Base-by-base conservation (phyloP, 2,888 invertebrate species). In the Andrena chrysosceles region DNA sequence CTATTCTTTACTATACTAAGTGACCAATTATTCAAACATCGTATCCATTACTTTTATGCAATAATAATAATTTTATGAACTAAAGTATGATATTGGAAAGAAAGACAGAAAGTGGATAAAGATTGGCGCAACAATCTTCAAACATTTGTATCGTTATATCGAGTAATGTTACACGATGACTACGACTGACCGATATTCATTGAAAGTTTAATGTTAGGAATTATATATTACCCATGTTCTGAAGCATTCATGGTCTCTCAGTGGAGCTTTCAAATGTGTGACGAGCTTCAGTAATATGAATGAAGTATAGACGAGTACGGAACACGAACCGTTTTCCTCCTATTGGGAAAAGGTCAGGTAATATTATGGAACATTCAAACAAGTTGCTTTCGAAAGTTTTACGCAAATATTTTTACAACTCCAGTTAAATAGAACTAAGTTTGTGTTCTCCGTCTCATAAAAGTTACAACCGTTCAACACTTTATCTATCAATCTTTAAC, bases 181-280 rank as follows among this genome's bases (percentile, higher is more conserved):
- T 26, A 26, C n/a, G 23, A 33, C 10, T 20, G 23, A 56, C 29
- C 2, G 16, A 26, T 70, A 26, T 26, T 62, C 70, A 31, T 56
- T 29, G 33, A 74, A 49, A 8, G 49, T 54, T 26, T 52, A 59
- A 66, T 69, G 13, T 64, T 76, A 52, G 31, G 52, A 63, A 76
- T 67, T 31, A 78, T 85, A 80, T 81, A 89, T 96, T 96, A 97
- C 97, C 97, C 97, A 95, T 97, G 96, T 95, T 97, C 97, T 91
- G 97, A 96, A 94, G 96, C 96, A 95, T 97, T 97, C 97, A 97
- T 97, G 93, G 89, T 94, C 92, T 92, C 89, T 91, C 90, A 87
- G 85, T 77, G 89, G 87, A 78, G 84, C 86, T 90, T 89, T 83
- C 81, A 81, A 89, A 84, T 87, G 83, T 91, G 73, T 72, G 84